phyloP scores from a whole-genome alignment of 2,113 vertebrate genomes.

The Pithys albifrons region DNA sequence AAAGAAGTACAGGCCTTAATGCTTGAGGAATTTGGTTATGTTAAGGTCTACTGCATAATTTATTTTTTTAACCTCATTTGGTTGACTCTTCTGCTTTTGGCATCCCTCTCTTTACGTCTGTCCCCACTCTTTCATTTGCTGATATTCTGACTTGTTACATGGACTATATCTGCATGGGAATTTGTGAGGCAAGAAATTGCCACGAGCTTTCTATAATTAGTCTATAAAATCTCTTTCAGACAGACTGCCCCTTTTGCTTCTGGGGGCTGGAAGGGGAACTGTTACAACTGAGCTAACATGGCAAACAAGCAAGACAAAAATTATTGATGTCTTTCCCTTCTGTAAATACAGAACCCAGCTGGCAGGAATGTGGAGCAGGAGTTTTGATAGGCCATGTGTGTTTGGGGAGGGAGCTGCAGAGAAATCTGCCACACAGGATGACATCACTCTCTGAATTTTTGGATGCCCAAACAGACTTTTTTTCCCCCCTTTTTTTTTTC shows the following conservation, averaged over 20 bases:
- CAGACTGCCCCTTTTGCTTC: background rate
- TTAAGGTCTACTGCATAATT: background rate
- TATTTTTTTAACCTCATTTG: background rate
- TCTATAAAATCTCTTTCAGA: background rate
- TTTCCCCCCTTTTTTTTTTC: too few species aligned
- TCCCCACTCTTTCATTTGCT: background rate
- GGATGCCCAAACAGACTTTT: background rate
- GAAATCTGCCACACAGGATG: background rate
- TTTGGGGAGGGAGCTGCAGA: conserved; percentile 1
- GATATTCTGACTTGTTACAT: background rate
- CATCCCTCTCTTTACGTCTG: background rate
- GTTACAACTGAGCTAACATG: background rate
- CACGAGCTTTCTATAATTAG: background rate
- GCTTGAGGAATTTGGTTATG: background rate
- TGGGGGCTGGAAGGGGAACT: background rate
- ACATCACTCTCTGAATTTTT: conserved; percentile 45
- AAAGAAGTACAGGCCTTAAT: background rate
- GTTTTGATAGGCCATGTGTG: background rate
- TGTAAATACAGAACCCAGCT: conserved; percentile 14
- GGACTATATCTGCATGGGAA: background rate
- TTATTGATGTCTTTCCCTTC: background rate
- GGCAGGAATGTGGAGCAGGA: background rate
- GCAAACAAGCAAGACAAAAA: background rate
- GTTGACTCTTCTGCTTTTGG: background rate
- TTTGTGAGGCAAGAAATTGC: background rate